Evolutionary conservation across 2,797 vertebrate genomes (phyloP), one percentile per base, ranked within the genome.

Genomic region (Holocentrus rufus): DNA sequence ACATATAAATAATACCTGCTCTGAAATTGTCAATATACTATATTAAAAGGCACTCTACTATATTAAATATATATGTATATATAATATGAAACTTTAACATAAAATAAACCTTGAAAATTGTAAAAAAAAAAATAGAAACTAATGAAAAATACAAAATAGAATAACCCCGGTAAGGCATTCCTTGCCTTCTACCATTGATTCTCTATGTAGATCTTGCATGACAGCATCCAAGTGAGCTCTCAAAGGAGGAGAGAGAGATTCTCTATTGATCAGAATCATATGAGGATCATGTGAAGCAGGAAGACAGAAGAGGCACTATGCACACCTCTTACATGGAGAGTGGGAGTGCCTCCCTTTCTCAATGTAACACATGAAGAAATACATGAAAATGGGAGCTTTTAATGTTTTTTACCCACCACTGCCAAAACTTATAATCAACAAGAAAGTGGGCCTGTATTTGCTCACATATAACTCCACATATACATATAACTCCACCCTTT

Each of bases 231-330:
- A 49, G 20, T 20, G 39, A 58, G 23, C 13, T 14, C 62, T 42
- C 56, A 30, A 6, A 47, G 4, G 4, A 17, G 58, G 66, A 31
- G 50, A 25, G 55, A 42, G 5, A 18, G 15, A 39, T 7, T 39
- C 36, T 17, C 23, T 67, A 8, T 46, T 67, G 30, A 72, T 60
- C 22, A 64, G 23, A 54, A 15, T 80, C 49, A 65, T 10, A 49
- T 36, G 55, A 72, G 44, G 47, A 56, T 58, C 64, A 72, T 60
- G 54, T 69, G 65, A 63, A 65, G 61, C n/a, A 13, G 17, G 42
- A 36, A 20, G 42, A 62, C 25, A 14, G 42, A 20, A 58, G 42
- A 27, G 31, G 55, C 13, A 64, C 56, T 54, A n/a, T n/a, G n/a
- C n/a, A n/a, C n/a, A n/a, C n/a, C n/a, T n/a, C n/a, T n/a, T n/a